Base-by-base conservation (phyloP, 2,113 vertebrate genomes). In the Chionomys nivalis region DNA sequence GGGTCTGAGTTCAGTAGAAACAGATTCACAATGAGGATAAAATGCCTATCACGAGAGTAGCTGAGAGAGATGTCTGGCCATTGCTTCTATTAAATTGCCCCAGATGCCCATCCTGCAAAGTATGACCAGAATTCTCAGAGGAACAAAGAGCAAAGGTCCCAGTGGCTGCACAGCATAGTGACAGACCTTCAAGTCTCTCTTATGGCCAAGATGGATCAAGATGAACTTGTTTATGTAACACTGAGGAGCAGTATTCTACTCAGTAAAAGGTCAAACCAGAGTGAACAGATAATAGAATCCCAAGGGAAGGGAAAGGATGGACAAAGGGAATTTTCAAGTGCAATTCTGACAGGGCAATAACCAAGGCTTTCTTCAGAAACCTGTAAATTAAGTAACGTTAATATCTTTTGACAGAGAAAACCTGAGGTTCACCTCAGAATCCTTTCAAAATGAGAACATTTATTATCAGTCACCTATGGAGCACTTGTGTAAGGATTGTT, bases 1-100 rank as follows among this genome's bases (percentile, higher is more conserved):
- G 39, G 3, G 16, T 52, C 49, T 70, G 16, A 70, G 1, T 14
- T 39, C 0, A 44, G 12, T 65, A n/a, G 63, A 73, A 72, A 44
- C 36, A n/a, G 13, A 70, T 16, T 66, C 1, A 16, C 0, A 12
- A 3, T 33, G n/a, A 77, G 16, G 66, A 55, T 21, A 36, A 76
- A 78, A 19, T 33, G 9, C 2, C n/a, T 58, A 13, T 76, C 11
- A 10, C 5, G 23, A 61, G 8, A 89, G 13, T 12, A 31, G 8
- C 7, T 3, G 14, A 21, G 1, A 12, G n/a, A 21, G 1, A 61
- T 3, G 19, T 1, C 47, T 9, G n/a, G 13, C 6, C 1, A 0
- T 7, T 14, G n/a, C 17, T 23, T 31, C 36, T 36, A 24, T 11
- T 66, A 17, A 49, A 42, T 36, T 8, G 6, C 12, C n/a, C 28